Conservation (phyloP, 2,113 vertebrate species). For the Toxostoma redivivum region DNA sequence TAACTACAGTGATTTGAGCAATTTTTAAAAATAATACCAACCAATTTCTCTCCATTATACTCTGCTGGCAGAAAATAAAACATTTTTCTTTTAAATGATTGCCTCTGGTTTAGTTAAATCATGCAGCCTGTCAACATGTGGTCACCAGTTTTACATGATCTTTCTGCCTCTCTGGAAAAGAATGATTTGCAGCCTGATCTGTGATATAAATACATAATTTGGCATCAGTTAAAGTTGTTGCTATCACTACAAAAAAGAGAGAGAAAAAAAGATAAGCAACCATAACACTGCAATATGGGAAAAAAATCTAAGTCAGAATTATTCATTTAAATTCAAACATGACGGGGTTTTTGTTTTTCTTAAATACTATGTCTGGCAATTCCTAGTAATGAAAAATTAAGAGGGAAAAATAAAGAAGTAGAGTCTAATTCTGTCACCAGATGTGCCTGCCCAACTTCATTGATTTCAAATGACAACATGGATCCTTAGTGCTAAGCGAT, state of each 20-base stretch:
- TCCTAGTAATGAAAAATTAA: neutral
- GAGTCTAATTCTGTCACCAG: neutral
- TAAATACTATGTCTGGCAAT: neutral
- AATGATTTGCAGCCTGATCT: slow-evolving; percentile 74
- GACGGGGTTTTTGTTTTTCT: neutral
- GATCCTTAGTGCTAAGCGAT: neutral
- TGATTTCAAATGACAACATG: neutral
- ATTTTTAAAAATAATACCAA: slow-evolving; percentile 88
- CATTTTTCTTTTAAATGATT: slow-evolving; percentile 84
- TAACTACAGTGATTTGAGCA: slow-evolving; percentile 88
- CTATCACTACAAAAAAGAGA: slow-evolving; percentile 54
- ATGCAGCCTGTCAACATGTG: slow-evolving; percentile 82
- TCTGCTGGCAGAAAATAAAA: slow-evolving; percentile 86
- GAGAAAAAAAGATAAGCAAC: slow-evolving; percentile 44
- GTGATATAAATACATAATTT: slow-evolving; percentile 75
- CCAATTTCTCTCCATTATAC: slow-evolving; percentile 86
- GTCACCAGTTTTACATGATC: slow-evolving; percentile 80
- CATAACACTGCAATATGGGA: slow-evolving; percentile 23
- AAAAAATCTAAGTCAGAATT: neutral
- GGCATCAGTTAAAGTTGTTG: slow-evolving; percentile 57
- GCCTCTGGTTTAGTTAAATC: slow-evolving; percentile 83
- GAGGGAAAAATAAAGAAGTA: neutral
- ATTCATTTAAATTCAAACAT: slow-evolving; percentile 25
- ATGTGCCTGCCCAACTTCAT: neutral
- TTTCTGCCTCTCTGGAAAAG: slow-evolving; percentile 73